phyloP scores from a whole-genome alignment of 1,140 invertebrate species.

The Lethocerus indicus region DNA sequence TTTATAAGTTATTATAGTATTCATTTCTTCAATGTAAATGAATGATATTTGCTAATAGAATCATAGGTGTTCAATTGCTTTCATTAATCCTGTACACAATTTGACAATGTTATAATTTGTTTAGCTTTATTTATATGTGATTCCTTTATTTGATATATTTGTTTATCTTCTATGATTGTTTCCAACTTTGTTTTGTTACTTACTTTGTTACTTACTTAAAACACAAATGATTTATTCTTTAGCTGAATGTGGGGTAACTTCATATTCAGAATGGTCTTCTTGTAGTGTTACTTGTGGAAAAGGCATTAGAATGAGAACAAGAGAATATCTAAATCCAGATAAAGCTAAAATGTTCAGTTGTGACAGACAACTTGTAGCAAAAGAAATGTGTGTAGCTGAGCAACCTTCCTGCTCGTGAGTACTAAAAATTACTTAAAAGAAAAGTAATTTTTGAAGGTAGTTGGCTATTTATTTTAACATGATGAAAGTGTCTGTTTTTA shows the following conservation, averaged over 20 bases:
- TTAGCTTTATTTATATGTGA: too few relatives aligned
- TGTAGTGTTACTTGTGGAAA: slow-evolving; percentile 81
- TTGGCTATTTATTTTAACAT: background rate
- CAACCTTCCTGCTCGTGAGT: slow-evolving; percentile 38
- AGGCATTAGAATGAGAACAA: slow-evolving; percentile 34
- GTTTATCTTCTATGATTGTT: too few relatives aligned
- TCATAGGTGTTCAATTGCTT: too few relatives aligned
- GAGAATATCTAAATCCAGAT: slow-evolving; percentile 1
- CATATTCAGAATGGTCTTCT: slow-evolving; percentile 44
- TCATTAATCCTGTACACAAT: too few relatives aligned
- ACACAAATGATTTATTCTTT: too few relatives aligned
- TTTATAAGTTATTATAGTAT: too few relatives aligned
- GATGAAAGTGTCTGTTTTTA: background rate
- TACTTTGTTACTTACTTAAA: too few relatives aligned
- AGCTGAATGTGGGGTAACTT: slow-evolving; percentile 25
- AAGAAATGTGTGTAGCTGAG: slow-evolving; percentile 70
- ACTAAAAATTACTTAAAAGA: background rate
- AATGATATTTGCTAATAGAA: too few relatives aligned
- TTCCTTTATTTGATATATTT: too few relatives aligned
- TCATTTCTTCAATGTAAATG: background rate
- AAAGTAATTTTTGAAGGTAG: too few relatives aligned
- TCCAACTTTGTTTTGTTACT: too few relatives aligned
- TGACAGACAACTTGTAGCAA: slow-evolving; percentile 61
- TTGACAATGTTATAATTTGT: too few relatives aligned
- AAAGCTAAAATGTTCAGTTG: slow-evolving; percentile 28